Conservation (phyloP, 2,888 invertebrate genomes). For the Himalopsyche kuldschensis region DNA sequence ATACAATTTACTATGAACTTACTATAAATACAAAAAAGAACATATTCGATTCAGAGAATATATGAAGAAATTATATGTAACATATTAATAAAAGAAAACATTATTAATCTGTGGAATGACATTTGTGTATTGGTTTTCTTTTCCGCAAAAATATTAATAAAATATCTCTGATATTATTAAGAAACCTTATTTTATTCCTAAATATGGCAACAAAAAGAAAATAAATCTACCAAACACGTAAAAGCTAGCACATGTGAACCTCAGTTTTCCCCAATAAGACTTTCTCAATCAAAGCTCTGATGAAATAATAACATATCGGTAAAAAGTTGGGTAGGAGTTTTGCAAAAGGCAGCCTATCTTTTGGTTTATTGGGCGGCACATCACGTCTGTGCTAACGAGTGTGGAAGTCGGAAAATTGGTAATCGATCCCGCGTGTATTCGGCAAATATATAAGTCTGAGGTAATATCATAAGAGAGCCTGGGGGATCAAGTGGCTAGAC, state of each 20-base stretch:
- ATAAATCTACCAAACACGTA: background rate
- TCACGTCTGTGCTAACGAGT: conserved; percentile 18
- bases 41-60: too few relatives aligned
- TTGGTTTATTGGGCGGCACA: background rate
- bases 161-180: background rate
- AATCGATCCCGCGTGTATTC: conserved; percentile 29
- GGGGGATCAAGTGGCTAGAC: background rate
- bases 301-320: background rate
- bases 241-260: background rate
- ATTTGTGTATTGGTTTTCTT: background rate
- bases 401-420: conserved; percentile 17
- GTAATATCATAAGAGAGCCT: conserved; percentile 18
- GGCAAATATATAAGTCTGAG: background rate
- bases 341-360: background rate
- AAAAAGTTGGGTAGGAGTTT: background rate
- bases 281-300: background rate
- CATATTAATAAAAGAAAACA: background rate
- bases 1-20: too few relatives aligned
- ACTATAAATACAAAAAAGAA: too few relatives aligned
- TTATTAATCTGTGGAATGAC: background rate
- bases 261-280: background rate
- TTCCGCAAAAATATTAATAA: background rate
- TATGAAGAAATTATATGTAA: too few relatives aligned
- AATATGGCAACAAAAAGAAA: background rate
- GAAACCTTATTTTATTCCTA: background rate